Conservation (phyloP, 2,888 invertebrate genomes). For the Marronus borbonicus region DNA sequence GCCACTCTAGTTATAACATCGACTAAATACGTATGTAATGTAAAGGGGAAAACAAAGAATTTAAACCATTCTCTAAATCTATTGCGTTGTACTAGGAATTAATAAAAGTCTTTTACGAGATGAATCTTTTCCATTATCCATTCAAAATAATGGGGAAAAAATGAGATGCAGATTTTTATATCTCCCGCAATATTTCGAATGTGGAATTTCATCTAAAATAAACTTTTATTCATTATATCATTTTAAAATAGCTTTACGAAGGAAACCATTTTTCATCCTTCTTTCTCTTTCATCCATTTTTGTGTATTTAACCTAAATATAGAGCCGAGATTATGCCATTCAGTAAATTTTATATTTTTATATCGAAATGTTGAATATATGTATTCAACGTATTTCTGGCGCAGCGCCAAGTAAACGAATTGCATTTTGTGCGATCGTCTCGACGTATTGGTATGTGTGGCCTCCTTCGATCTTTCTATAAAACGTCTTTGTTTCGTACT, state of each 20-base stretch:
- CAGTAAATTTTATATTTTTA: constrained; percentile 24
- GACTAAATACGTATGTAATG: too few species aligned
- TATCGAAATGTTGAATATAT: constrained; percentile 16
- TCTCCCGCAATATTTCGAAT: not conserved
- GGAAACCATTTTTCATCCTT: constrained; percentile 6
- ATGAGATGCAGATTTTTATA: not conserved
- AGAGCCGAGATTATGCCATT: constrained; percentile 10
- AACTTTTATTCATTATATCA: not conserved
- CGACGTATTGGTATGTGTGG: constrained; percentile 4
- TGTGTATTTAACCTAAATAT: constrained; percentile 26
- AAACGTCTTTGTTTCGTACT: constrained; percentile 32
- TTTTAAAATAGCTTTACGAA: not conserved
- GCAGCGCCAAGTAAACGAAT: constrained; percentile 11
- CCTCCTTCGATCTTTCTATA: constrained; percentile 2
- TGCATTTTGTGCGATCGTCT: constrained; percentile 3
- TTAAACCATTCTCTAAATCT: too few species aligned
- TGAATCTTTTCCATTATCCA: not conserved
- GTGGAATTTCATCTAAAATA: not conserved
- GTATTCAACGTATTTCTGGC: constrained; percentile 22
- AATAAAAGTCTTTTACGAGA: not conserved
- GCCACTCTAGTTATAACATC: too few species aligned
- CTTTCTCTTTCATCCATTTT: not conserved
- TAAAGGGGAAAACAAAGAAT: too few species aligned
- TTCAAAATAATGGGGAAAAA: not conserved
- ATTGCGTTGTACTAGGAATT: too few species aligned